Conservation (phyloP, 2,113 vertebrate genomes). For the Holacanthus passer region DNA sequence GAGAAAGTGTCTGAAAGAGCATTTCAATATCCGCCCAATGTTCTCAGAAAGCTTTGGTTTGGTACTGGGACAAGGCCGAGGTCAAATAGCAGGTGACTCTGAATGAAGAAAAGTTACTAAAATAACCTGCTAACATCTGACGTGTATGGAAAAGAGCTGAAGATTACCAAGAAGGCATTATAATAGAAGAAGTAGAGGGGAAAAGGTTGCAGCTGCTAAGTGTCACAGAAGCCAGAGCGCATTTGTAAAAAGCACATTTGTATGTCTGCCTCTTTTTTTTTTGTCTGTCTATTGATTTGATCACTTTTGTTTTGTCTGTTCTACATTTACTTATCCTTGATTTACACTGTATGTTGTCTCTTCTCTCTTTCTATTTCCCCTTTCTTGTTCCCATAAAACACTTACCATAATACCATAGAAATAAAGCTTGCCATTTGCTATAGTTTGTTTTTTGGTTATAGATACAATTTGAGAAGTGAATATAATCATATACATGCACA, state of each 20-base stretch:
- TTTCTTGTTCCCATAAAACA: not conserved
- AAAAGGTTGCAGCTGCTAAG: not conserved
- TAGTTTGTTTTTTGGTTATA: not conserved
- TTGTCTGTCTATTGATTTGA: not conserved
- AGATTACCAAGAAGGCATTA: slow-evolving; percentile 11
- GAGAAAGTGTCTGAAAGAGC: slow-evolving; percentile 53
- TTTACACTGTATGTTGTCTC: not conserved
- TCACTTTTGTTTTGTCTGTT: not conserved
- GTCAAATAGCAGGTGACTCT: slow-evolving; percentile 63
- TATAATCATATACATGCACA: not conserved
- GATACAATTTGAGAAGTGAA: not conserved
- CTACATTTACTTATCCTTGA: not conserved
- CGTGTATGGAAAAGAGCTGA: slow-evolving; percentile 3
- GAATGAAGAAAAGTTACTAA: slow-evolving; percentile 44
- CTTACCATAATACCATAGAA: not conserved
- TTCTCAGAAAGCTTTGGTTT: slow-evolving; percentile 43
- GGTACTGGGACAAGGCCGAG: slow-evolving; percentile 33
- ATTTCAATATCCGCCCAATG: slow-evolving; percentile 59
- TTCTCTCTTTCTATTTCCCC: not conserved
- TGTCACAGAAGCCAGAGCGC: not conserved
- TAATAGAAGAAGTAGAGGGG: not conserved
- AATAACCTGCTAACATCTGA: slow-evolving; percentile 34
- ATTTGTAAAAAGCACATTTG: not conserved
- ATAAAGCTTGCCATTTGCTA: not conserved
- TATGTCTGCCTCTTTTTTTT: not conserved